Evolutionary conservation across 2,797 vertebrate species (phyloP).

Genomic region (Sebastes variabilis): DNA sequence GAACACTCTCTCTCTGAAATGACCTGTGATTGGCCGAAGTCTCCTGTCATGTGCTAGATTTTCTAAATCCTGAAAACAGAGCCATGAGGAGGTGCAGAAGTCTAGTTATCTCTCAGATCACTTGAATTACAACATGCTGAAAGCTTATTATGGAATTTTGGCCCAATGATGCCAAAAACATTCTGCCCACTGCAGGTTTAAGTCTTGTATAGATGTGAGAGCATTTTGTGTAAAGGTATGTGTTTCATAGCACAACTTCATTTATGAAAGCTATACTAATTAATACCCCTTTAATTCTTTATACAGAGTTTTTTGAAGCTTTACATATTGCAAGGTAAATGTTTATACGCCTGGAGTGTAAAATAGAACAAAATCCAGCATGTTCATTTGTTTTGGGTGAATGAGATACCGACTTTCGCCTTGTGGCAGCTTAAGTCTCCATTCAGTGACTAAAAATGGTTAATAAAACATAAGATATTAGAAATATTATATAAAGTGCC

Average conservation of each 20-base stretch:
- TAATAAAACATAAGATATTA: neutral
- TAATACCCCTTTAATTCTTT: neutral
- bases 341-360: neutral
- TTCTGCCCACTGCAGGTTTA: neutral
- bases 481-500: neutral
- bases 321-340: neutral
- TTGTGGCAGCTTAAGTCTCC: neutral
- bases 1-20: too few relatives aligned
- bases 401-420: neutral
- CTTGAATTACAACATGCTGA: too few relatives aligned
- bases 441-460: neutral
- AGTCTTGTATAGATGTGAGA: neutral
- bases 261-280: neutral
- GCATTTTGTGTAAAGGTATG: neutral
- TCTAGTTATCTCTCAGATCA: too few relatives aligned
- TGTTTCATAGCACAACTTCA: neutral
- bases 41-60: fast-evolving
- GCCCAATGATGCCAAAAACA: too few relatives aligned
- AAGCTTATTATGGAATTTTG: too few relatives aligned
- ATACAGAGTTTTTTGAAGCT: neutral
- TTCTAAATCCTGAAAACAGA: too few relatives aligned
- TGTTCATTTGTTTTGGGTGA: neutral
- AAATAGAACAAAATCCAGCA: neutral
- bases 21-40: too few relatives aligned
- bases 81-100: too few relatives aligned